A percentile compares a stretch with the other conserved stretches of the same genome.
phyloP scores from a whole-genome alignment of 2,888 invertebrate genomes.

The Steinernema scapterisci region DNA sequence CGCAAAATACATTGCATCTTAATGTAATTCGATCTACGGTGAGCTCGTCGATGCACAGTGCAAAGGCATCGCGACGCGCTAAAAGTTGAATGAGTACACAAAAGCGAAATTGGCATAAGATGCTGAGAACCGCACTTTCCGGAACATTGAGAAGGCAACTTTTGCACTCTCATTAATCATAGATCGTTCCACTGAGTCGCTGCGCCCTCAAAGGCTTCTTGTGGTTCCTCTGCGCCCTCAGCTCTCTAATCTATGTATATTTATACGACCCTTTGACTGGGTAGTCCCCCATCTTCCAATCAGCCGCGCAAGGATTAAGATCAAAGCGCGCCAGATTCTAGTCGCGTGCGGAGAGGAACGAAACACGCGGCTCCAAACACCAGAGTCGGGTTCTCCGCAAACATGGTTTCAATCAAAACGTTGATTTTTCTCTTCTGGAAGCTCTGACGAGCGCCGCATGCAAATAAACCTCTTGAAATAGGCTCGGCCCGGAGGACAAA shows the following conservation, averaged over 20 bases:
- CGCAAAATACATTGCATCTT: constrained; percentile 10
- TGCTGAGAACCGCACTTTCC: background rate
- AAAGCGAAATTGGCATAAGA: background rate
- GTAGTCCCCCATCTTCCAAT: background rate
- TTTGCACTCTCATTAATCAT: constrained; percentile 31
- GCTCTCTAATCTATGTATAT: constrained; percentile 30
- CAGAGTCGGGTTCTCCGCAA: background rate
- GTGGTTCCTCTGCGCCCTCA: background rate
- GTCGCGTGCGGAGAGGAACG: background rate
- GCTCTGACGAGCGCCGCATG: background rate
- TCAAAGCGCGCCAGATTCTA: constrained; percentile 25
- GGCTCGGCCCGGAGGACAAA: background rate
- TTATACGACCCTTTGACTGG: constrained; percentile 31
- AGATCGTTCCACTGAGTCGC: constrained; percentile 19
- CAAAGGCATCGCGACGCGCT: background rate
- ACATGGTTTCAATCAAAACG: background rate
- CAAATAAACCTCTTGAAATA: constrained; percentile 16
- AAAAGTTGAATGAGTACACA: background rate
- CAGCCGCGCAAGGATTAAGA: constrained; percentile 23
- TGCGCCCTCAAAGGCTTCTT: background rate
- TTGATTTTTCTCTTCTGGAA: too few relatives aligned
- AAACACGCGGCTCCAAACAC: background rate
- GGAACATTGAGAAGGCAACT: constrained; percentile 4
- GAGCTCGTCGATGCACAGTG: background rate
- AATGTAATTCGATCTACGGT: constrained; percentile 16